A percentile compares a stretch with the other conserved stretches of the same genome.
These are phyloP conservation scores for Panopea generosa DNA, from an alignment of 2,888 invertebrate species.

Conservation along the genomic window DNA sequence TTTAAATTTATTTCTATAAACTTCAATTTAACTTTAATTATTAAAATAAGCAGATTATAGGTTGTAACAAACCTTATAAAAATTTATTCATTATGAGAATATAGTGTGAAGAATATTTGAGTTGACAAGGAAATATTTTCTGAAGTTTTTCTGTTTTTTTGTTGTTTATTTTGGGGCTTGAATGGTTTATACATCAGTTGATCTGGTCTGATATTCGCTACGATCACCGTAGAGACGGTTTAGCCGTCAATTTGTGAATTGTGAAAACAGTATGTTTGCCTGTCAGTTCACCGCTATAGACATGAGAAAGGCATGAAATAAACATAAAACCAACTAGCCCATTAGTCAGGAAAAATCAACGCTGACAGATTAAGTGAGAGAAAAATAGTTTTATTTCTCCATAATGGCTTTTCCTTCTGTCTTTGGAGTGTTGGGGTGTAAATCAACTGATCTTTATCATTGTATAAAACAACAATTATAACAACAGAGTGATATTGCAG, in stretches of 20 bases:
- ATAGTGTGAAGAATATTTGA: conserved; percentile 24
- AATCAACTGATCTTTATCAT: conserved; percentile 35
- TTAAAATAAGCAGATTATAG: no score
- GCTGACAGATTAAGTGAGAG: conserved; percentile 62
- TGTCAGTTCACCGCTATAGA: conserved; percentile 42
- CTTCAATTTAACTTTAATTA: no score
- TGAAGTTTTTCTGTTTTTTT: conserved; percentile 28
- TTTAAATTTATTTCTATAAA: no score
- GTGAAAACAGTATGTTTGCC: conserved; percentile 56
- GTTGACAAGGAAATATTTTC: conserved; percentile 32
- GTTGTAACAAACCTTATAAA: no score
- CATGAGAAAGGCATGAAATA: conserved; percentile 58
- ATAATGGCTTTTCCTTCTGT: conserved; percentile 48
- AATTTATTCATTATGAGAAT: no score
- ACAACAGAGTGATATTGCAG: conserved; percentile 8
- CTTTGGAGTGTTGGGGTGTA: conserved; percentile 19
- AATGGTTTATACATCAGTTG: conserved; percentile 53
- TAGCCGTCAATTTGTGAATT: conserved; percentile 29
- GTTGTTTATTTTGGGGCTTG: no score
- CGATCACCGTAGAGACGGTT: conserved; percentile 5
- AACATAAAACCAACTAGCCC: conserved; percentile 53
- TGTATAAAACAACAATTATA: conserved; percentile 7
- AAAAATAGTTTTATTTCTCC: conserved; percentile 61
- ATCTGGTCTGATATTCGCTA: conserved; percentile 7
- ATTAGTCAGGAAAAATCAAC: conserved; percentile 61